phyloP scores from a whole-genome alignment of 2,888 invertebrate genomes.

The Melanostoma mellinum region DNA sequence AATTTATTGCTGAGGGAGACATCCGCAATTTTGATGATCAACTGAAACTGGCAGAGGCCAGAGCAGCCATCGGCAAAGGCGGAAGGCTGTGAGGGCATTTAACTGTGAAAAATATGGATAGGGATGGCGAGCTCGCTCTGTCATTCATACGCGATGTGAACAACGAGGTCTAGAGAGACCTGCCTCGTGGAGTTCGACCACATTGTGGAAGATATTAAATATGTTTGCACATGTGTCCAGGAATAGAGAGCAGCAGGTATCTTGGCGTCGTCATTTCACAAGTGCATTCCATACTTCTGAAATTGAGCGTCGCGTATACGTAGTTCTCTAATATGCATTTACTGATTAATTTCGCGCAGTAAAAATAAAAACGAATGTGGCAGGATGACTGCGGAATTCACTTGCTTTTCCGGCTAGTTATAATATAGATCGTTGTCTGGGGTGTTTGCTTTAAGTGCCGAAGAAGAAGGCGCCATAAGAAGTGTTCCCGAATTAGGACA shows the following conservation, averaged over 20 bases:
- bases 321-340: conserved; percentile 42
- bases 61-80: too few relatives aligned
- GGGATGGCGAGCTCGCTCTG: too few relatives aligned
- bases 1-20: too few relatives aligned
- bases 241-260: conserved; percentile 55
- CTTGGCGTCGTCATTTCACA: conserved; percentile 9
- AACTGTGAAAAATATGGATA: too few relatives aligned
- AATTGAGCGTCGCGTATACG: conserved; percentile 1
- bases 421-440: conserved; percentile 45
- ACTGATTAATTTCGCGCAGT: conserved; percentile 47
- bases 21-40: too few relatives aligned
- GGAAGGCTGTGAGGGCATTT: too few relatives aligned
- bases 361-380: conserved; percentile 54
- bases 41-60: too few relatives aligned
- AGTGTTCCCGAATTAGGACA: not conserved
- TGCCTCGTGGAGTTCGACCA: too few relatives aligned
- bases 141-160: conserved; percentile 2
- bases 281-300: conserved; percentile 47
- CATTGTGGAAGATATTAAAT: conserved; percentile 4
- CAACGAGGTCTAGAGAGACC: too few relatives aligned
- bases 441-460: not conserved
- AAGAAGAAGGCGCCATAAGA: conserved; percentile 18
- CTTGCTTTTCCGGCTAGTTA: conserved; percentile 23
- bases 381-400: conserved; percentile 41
- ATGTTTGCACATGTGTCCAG: conserved; percentile 38